Evolutionary conservation across 2,797 vertebrate species (phyloP).

Genomic region (Picus viridis): DNA sequence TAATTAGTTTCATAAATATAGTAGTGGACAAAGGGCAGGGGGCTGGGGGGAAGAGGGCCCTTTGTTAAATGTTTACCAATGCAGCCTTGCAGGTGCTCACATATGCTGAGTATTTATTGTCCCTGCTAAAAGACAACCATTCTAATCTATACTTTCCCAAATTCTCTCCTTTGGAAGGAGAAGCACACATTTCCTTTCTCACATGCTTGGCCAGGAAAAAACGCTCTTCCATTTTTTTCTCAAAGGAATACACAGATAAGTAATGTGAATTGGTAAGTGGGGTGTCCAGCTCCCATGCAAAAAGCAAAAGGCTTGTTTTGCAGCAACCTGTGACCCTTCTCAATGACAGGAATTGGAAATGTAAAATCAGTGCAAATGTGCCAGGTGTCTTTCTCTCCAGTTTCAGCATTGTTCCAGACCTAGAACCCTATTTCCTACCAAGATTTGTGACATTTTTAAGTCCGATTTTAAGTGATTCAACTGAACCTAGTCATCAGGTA

Average conservation of each 20-base stretch:
- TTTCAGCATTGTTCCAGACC: not conserved
- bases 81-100: conserved; percentile 15
- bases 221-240: not conserved
- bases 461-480: not conserved
- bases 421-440: not conserved
- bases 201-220: not conserved
- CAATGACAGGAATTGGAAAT: not conserved
- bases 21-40: not conserved
- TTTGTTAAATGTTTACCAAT: not conserved
- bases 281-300: not conserved
- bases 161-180: not conserved
- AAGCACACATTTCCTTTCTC: not conserved
- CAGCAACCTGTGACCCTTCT: not conserved
- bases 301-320: not conserved
- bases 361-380: not conserved
- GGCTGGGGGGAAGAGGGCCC: not conserved
- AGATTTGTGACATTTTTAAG: not conserved
- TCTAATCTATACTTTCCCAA: not conserved
- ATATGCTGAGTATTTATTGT: not conserved
- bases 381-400: not conserved
- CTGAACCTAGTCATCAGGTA: not conserved
- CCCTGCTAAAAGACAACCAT: not conserved
- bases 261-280: not conserved
- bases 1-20: conserved; percentile 48
- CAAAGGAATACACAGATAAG: not conserved